phyloP scores from a whole-genome alignment of 2,797 vertebrate species.

The Caiman crocodilus region DNA sequence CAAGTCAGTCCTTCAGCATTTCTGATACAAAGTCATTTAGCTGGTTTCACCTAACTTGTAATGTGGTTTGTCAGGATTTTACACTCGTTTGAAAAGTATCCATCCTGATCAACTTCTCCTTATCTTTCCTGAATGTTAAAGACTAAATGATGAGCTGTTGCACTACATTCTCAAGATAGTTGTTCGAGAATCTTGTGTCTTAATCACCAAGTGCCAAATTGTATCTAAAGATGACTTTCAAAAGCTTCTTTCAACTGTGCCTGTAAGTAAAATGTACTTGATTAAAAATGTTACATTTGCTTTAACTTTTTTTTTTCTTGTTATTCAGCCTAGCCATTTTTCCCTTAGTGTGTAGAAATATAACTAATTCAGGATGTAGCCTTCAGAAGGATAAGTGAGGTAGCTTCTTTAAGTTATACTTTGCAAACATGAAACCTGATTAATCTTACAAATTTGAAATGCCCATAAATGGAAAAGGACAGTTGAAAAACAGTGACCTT shows the following conservation, averaged over 20 bases:
- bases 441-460: background rate
- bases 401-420: background rate
- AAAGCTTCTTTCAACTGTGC: constrained; percentile 98
- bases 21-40: background rate
- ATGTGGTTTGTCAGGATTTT: background rate
- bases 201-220: constrained; percentile 99
- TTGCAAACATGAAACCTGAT: background rate
- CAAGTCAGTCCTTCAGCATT: background rate
- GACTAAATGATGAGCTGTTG: constrained; percentile 96
- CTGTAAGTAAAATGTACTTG: constrained; percentile 87
- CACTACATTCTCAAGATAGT: constrained; percentile 99
- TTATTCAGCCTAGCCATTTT: background rate
- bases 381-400: background rate
- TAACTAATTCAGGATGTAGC: background rate
- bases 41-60: background rate
- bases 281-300: constrained; percentile 14
- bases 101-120: background rate
- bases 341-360: background rate
- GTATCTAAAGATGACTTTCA: constrained; percentile 98
- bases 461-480: background rate
- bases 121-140: constrained; percentile 78
- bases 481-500: background rate
- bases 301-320: background rate
- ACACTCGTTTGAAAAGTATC: background rate
- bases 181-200: constrained; percentile 96